Base-by-base conservation (phyloP, 2,888 invertebrate genomes). In the Phragmatobia fuliginosa region DNA sequence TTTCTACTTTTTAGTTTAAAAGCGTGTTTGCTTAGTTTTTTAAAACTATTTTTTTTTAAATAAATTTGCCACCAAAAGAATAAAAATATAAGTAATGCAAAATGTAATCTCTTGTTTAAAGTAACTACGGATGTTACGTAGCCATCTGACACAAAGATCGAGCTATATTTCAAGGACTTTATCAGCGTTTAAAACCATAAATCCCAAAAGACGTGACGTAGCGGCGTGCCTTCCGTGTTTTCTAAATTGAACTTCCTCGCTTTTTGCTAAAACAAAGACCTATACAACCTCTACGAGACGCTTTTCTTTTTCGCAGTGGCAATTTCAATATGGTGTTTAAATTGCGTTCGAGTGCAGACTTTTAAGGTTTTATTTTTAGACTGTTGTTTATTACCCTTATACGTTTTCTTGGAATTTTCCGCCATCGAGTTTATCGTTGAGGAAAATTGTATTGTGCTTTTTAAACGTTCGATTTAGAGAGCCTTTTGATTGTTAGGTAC, bases 151-250 rank as follows among this genome's bases (percentile, higher is more conserved):
- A 38, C 38, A 38, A 10, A 38, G 38, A 38, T 38, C 38, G 14
- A 14, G 38, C 38, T 38, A 38, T 14, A 14, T 38, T 14, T 14
- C 14, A 38, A 38, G 38, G 14, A 38, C 18, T 21, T 73, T 71
- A 78, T 71, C 76, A 64, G 70, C 76, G 62, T 73, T 71, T 74
- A 72, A 74, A 72, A 66, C 70, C 71, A 85, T 86, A 85, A 86
- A 86, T 86, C 82, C 52, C 66, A 38, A 45, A 71, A 78, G 77
- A 83, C 84, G 81, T 83, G 85, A 81, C 83, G 77, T 52, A 73
- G 64, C 36, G 36, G 32, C 33, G 74, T 72, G 71, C 62, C 70
- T 82, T 80, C 81, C 79, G 72, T 77, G 79, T 80, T 73, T 74
- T 67, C 68, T 72, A 82, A 83, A 86, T 85, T 79, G 78, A 80